Conservation (phyloP, 53 echinoderm and acorn worm species). For the Apostichopus leukothele region DNA sequence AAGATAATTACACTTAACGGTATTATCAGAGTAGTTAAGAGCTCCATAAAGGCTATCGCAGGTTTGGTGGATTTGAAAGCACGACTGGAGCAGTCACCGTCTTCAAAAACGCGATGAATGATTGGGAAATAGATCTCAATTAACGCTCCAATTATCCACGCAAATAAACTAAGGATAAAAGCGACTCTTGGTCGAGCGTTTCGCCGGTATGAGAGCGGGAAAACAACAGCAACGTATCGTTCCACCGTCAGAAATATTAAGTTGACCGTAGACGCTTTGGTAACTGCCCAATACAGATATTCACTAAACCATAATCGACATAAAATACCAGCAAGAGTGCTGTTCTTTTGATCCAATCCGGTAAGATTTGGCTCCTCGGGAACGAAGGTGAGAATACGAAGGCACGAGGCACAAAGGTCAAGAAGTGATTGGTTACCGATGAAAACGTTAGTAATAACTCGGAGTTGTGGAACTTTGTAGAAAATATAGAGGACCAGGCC, state of each 20-base stretch:
- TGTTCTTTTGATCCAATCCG: neutral
- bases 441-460: neutral
- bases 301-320: slow-evolving; percentile 7
- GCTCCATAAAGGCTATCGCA: neutral
- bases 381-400: slow-evolving; percentile 5
- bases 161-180: neutral
- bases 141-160: neutral
- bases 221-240: slow-evolving; percentile 17
- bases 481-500: slow-evolving; percentile 29
- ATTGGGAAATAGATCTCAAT: neutral
- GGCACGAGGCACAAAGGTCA: neutral
- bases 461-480: slow-evolving; percentile 20
- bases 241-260: slow-evolving; percentile 29
- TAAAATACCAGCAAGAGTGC: neutral
- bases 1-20: slow-evolving; percentile 17
- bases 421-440: slow-evolving; percentile 22
- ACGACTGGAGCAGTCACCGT: slow-evolving; percentile 10
- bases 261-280: slow-evolving; percentile 12
- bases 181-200: neutral
- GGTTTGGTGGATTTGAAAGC: neutral
- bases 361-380: neutral
- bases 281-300: slow-evolving; percentile 8
- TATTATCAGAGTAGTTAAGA: slow-evolving; percentile 6
- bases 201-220: neutral
- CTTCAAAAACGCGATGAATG: neutral